Evolutionary conservation across 2,888 invertebrate species (phyloP).

Genomic region (Toxonevra muliebris): DNA sequence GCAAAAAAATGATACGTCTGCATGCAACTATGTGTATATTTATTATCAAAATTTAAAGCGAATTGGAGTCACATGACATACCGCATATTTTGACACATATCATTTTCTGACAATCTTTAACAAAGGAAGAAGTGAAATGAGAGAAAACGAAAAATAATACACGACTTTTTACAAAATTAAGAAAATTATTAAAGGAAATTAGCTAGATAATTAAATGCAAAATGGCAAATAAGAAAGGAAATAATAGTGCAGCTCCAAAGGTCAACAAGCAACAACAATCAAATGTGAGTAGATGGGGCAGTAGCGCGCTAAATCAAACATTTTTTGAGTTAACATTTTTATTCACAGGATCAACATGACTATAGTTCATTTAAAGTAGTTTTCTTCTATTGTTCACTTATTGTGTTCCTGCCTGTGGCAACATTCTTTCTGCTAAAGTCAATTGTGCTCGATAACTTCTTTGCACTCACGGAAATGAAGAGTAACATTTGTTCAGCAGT

Average conservation of each 20-base stretch:
- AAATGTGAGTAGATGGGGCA: slow-evolving; percentile 10
- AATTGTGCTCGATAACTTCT: slow-evolving; percentile 75
- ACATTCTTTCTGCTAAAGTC: slow-evolving; percentile 78
- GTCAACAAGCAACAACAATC: slow-evolving; percentile 16
- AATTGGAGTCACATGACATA: too few relatives aligned
- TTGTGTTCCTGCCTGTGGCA: slow-evolving; percentile 78
- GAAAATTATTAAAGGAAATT: background rate
- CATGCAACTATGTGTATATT: too few relatives aligned
- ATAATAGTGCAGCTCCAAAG: background rate
- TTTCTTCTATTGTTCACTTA: slow-evolving; percentile 78
- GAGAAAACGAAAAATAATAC: background rate
- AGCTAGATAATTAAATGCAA: background rate
- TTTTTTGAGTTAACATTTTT: slow-evolving; percentile 15
- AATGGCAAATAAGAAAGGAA: slow-evolving; percentile 30
- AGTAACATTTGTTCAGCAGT: slow-evolving; percentile 84
- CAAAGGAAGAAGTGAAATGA: background rate
- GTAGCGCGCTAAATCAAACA: background rate
- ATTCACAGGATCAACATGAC: slow-evolving; percentile 67
- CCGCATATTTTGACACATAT: too few relatives aligned
- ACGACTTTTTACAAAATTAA: background rate
- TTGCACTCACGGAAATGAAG: slow-evolving; percentile 68
- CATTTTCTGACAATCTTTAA: too few relatives aligned
- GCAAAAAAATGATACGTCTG: too few relatives aligned
- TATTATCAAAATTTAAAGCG: too few relatives aligned
- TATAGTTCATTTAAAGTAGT: slow-evolving; percentile 79